Evolutionary conservation across 2,888 invertebrate species (phyloP).

Genomic region (Dasysyrphus tricinctus): DNA sequence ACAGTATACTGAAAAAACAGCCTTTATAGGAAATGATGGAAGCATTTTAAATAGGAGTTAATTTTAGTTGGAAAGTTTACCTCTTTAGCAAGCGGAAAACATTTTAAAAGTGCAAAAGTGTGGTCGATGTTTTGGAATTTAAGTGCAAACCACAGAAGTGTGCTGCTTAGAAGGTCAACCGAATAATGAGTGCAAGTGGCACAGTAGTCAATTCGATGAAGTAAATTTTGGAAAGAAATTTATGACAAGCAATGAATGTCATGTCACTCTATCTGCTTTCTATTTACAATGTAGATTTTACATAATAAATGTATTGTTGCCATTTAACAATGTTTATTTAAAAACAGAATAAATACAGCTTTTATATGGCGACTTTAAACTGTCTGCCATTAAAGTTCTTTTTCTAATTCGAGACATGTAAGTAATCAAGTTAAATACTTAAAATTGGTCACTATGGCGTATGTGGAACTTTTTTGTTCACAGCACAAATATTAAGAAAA

Average conservation of each 20-base stretch:
- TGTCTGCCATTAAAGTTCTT: background rate
- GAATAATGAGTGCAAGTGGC: background rate
- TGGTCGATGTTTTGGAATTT: conserved; percentile 27
- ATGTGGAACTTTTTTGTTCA: background rate
- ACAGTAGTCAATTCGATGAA: background rate
- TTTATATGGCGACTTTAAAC: background rate
- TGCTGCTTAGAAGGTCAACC: conserved; percentile 20
- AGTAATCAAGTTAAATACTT: background rate
- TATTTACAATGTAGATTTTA: background rate
- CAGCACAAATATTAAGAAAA: background rate
- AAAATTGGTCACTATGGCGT: background rate
- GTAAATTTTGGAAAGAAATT: background rate
- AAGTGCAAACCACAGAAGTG: conserved; percentile 27
- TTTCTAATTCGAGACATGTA: no score
- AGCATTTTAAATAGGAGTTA: conserved; percentile 65
- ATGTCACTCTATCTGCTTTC: background rate
- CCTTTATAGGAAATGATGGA: conserved; percentile 46
- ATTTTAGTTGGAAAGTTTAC: conserved; percentile 57
- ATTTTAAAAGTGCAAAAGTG: conserved; percentile 39
- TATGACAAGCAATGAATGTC: background rate
- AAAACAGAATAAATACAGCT: background rate
- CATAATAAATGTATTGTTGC: background rate
- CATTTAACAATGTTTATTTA: background rate
- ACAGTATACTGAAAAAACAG: background rate
- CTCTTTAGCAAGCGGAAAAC: conserved; percentile 43